Percentiles rank a stretch among this genome's conserved stretches.
These are phyloP conservation scores for Ceratosolen solmsi DNA, from an alignment of 1,140 invertebrate genomes.

Conservation along the genomic window DNA sequence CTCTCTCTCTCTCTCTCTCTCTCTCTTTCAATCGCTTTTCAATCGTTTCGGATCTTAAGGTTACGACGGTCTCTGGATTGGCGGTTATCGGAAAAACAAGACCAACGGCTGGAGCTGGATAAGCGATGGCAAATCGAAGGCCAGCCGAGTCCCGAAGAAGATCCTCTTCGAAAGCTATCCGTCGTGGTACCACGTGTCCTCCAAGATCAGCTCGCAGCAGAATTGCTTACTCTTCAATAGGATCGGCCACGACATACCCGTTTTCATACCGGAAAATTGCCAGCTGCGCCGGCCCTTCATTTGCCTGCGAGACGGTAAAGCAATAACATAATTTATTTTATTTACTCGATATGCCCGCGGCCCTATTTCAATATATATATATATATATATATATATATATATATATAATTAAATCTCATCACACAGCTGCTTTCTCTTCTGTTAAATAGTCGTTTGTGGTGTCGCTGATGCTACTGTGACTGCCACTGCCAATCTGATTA, in stretches of 20 bases:
- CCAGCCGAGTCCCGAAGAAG: background rate
- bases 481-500: no score
- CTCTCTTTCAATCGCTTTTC: background rate
- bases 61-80: constrained; percentile 56
- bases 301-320: constrained; percentile 48
- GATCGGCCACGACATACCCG: constrained; percentile 48
- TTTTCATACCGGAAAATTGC: constrained; percentile 51
- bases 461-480: no score
- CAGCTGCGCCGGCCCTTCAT: constrained; percentile 46
- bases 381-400: no score
- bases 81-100: constrained; percentile 45
- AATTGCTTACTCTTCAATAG: constrained; percentile 54
- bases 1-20: no score
- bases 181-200: constrained; percentile 38
- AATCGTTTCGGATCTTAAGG: constrained; percentile 41
- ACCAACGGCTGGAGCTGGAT: constrained; percentile 50
- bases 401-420: no score
- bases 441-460: no score
- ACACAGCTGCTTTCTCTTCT: no score
- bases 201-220: constrained; percentile 22
- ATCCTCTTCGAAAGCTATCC: constrained; percentile 39
- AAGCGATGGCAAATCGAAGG: background rate
- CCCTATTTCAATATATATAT: no score
- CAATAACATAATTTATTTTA: no score
- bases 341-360: no score